Percentiles rank a stretch among this genome's conserved stretches.
Conservation (phyloP, 2,113 vertebrate species). For the Halcyon senegalensis region DNA sequence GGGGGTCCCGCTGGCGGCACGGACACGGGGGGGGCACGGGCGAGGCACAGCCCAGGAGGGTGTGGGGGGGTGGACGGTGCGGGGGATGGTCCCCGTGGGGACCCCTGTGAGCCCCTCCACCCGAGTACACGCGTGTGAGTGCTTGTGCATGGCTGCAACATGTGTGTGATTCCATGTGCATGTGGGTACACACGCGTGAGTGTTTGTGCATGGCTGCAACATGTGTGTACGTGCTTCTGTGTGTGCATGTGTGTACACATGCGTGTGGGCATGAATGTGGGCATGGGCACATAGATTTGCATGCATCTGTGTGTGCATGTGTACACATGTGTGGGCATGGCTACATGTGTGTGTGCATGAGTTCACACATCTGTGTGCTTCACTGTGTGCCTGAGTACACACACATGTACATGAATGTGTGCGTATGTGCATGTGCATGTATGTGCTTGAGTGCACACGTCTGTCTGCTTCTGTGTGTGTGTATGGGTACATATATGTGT, state of each 20-base stretch:
- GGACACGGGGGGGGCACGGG: too few relatives aligned
- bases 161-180: too few relatives aligned
- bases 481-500: fast-evolving
- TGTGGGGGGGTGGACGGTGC: too few relatives aligned
- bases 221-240: not conserved
- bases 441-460: not conserved
- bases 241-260: not conserved
- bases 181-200: not conserved
- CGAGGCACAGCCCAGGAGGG: too few relatives aligned
- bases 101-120: too few relatives aligned
- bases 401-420: not conserved
- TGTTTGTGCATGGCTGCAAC: not conserved
- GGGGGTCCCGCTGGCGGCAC: not conserved
- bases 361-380: too few relatives aligned
- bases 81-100: too few relatives aligned
- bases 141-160: not conserved
- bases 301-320: too few relatives aligned
- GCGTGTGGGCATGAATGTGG: not conserved
- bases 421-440: not conserved
- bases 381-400: not conserved
- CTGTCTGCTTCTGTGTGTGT: not conserved
- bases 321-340: not conserved
- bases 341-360: not conserved
- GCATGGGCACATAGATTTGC: not conserved
- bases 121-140: too few relatives aligned